Evolutionary conservation across 1,140 invertebrate species (phyloP).

Genomic region (Caenorhabditis latens): DNA sequence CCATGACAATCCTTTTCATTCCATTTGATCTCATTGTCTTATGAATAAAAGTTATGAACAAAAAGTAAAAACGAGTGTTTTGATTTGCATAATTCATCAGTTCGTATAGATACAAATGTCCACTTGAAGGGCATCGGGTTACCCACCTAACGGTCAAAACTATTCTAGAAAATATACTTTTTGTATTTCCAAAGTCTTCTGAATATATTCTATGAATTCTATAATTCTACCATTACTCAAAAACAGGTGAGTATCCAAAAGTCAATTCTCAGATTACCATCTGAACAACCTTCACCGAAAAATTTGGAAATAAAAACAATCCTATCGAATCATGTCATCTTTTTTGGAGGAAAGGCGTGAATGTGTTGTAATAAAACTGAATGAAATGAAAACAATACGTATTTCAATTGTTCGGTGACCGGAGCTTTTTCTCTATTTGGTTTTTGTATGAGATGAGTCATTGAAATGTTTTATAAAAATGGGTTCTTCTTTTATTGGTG

Average conservation of each 20-base stretch:
- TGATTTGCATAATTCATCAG: slow-evolving; percentile 48
- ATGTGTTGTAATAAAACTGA: slow-evolving; percentile 6
- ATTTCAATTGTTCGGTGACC: no score
- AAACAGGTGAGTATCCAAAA: slow-evolving; percentile 13
- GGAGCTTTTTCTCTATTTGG: no score
- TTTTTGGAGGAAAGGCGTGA: not conserved
- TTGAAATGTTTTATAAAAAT: not conserved
- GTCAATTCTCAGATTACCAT: no score
- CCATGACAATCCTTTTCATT: not conserved
- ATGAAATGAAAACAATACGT: slow-evolving; percentile 4
- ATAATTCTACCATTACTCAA: not conserved
- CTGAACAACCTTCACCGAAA: not conserved
- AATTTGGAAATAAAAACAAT: not conserved
- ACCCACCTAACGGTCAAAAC: slow-evolving; percentile 3
- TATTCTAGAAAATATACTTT: not conserved
- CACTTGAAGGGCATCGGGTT: slow-evolving; percentile 15
- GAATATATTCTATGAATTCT: not conserved
- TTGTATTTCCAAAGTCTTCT: not conserved
- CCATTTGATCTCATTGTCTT: not conserved
- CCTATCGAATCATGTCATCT: slow-evolving; percentile 36
- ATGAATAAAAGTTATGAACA: not conserved
- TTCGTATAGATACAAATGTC: slow-evolving; percentile 5
- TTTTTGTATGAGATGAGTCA: not conserved
- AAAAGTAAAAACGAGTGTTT: not conserved
- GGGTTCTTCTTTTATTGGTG: no score